Percentiles rank a stretch among this genome's conserved stretches.
Evolutionary conservation across 2,797 vertebrate genomes (phyloP).

Genomic region (Tokudaia muenninki): DNA sequence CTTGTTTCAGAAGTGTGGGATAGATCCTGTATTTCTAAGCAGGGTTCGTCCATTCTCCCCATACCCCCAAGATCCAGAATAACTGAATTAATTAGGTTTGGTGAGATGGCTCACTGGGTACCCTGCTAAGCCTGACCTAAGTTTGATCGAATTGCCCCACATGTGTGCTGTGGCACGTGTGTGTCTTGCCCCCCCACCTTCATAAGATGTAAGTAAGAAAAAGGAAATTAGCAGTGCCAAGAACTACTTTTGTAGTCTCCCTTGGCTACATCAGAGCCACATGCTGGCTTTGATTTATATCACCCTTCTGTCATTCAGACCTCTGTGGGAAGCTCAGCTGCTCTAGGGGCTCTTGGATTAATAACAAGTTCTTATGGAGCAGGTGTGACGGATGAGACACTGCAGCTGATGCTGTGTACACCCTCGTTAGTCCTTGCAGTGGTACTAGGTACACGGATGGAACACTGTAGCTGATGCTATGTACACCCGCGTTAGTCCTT

Average conservation of each 20-base stretch:
- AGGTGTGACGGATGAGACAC: neutral
- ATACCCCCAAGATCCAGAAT: constrained; percentile 2
- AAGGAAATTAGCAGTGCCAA: constrained; percentile 54
- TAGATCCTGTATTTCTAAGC: constrained; percentile 59
- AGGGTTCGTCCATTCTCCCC: constrained; percentile 27
- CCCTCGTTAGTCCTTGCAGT: neutral
- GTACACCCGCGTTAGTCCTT: neutral
- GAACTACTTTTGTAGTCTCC: constrained; percentile 43
- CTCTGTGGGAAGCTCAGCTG: constrained; percentile 21
- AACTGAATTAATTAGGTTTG: constrained; percentile 24
- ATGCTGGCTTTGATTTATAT: constrained; percentile 1
- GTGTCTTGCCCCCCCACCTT: neutral
- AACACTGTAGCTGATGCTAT: neutral
- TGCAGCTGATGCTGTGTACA: neutral
- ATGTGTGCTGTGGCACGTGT: neutral
- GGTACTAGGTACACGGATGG: neutral
- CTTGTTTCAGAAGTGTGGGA: neutral
- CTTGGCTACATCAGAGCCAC: constrained; percentile 47
- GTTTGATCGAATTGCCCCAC: neutral
- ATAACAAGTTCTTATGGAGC: constrained; percentile 11
- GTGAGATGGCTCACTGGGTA: neutral
- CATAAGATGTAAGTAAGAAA: constrained; percentile 21
- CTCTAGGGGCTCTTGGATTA: constrained; percentile 6
- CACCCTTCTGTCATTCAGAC: neutral
- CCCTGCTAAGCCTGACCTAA: neutral